These are phyloP conservation scores for Drosophila ambigua DNA, from an alignment of 1,140 invertebrate genomes.

Conservation along the genomic window DNA sequence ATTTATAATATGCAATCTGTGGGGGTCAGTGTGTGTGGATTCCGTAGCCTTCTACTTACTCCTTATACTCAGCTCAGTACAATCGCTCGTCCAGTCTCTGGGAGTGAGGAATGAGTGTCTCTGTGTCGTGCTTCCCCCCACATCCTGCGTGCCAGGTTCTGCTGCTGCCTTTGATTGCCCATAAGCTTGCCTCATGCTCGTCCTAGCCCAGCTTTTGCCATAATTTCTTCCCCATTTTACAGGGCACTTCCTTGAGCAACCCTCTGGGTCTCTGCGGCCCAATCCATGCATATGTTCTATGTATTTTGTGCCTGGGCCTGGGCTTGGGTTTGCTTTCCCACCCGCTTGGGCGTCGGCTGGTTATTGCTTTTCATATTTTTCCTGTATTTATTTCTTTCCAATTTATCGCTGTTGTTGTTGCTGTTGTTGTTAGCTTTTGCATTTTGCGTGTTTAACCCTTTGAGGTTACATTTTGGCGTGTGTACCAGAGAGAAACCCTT, in stretches of 20 bases:
- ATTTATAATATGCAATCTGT: no score
- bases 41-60: no score
- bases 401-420: conserved; percentile 31
- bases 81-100: no score
- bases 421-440: conserved; percentile 65
- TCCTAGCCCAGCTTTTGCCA: not conserved
- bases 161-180: not conserved
- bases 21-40: no score
- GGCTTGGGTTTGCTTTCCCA: conserved; percentile 34
- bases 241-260: conserved; percentile 12
- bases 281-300: conserved; percentile 27
- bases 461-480: conserved; percentile 80
- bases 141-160: no score
- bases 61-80: no score
- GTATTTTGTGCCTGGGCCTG: not conserved
- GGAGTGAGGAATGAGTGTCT: no score
- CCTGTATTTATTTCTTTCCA: conserved; percentile 51
- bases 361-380: conserved; percentile 78
- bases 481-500: conserved; percentile 53
- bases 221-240: not conserved
- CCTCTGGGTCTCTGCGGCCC: not conserved
- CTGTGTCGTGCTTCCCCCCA: no score
- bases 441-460: conserved; percentile 82
- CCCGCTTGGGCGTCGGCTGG: conserved; percentile 22
- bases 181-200: conserved; percentile 13